A percentile compares a stretch with the other conserved stretches of the same genome.
phyloP scores from a whole-genome alignment of 2,888 invertebrate species.

The Nesidiocoris tenuis region DNA sequence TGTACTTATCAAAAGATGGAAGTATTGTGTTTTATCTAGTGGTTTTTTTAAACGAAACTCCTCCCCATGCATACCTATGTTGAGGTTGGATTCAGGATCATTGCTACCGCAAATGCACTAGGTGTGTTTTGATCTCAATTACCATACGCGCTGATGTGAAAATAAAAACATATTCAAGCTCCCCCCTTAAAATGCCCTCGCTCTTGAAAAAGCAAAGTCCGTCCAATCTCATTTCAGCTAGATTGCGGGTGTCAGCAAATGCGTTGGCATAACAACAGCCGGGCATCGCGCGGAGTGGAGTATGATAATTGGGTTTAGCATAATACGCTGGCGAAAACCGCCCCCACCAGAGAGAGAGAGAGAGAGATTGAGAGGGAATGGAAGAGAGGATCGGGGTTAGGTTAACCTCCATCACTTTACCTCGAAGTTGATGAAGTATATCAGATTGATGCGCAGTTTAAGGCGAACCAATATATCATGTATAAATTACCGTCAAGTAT shows the following conservation, averaged over 20 bases:
- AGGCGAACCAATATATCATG: conserved; percentile 40
- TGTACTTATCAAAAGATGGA: too few relatives aligned
- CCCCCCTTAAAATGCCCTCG: neutral
- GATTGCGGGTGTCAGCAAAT: conserved; percentile 1
- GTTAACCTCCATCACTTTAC: conserved; percentile 32
- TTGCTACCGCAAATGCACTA: too few relatives aligned
- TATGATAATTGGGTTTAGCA: conserved; percentile 41
- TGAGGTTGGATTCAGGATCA: too few relatives aligned
- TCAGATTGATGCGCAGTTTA: conserved; percentile 42
- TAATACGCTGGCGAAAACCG: conserved; percentile 25
- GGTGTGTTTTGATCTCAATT: too few relatives aligned
- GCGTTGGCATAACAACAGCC: conserved; percentile 11
- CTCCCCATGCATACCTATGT: too few relatives aligned
- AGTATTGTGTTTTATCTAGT: too few relatives aligned
- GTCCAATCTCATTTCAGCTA: neutral
- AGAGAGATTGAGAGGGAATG: neutral
- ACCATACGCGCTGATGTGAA: neutral
- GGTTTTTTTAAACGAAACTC: too few relatives aligned
- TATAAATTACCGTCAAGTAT: conserved; percentile 43
- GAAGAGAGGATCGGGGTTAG: neutral
- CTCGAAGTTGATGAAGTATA: conserved; percentile 38
- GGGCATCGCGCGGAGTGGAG: neutral
- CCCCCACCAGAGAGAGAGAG: neutral
- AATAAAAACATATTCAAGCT: neutral
- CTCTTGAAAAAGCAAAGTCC: neutral